Evolutionary conservation across 53 echinoderm and acorn worm species (phyloP).

Genomic region (Holothuria leucospilota): DNA sequence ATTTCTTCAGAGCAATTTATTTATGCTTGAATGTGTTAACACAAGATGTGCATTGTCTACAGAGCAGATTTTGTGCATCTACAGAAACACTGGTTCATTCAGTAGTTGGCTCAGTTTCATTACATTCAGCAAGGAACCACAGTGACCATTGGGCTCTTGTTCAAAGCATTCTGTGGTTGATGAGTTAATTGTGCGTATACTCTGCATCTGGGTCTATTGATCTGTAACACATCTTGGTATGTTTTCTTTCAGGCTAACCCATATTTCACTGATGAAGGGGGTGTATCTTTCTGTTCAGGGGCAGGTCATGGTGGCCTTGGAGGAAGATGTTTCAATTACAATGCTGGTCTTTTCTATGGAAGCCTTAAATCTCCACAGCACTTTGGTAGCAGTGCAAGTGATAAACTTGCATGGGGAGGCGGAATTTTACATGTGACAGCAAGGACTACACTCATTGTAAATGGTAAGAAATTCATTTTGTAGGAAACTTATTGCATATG

Average conservation of each 20-base stretch:
- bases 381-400: conserved; percentile 81
- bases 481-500: too few species aligned
- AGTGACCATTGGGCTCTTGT: too few species aligned
- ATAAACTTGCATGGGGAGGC: conserved; percentile 62
- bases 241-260: neutral
- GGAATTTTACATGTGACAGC: conserved; percentile 66
- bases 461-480: conserved; percentile 59
- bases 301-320: conserved; percentile 93
- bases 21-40: too few species aligned
- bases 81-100: too few species aligned
- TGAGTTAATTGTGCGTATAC: too few species aligned
- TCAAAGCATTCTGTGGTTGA: too few species aligned
- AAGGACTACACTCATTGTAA: conserved; percentile 50
- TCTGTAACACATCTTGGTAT: neutral
- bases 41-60: too few species aligned
- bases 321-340: conserved; percentile 56
- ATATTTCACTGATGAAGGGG: conserved; percentile 24
- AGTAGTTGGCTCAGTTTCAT: too few species aligned
- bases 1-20: too few species aligned
- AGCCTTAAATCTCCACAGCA: conserved; percentile 70
- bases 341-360: conserved; percentile 77
- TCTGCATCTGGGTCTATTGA: too few species aligned
- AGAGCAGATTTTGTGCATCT: too few species aligned
- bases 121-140: too few species aligned
- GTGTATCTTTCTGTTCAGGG: conserved; percentile 65